Base-by-base conservation (phyloP, 2,113 vertebrate genomes). In the Chloroceryle aenea region DNA sequence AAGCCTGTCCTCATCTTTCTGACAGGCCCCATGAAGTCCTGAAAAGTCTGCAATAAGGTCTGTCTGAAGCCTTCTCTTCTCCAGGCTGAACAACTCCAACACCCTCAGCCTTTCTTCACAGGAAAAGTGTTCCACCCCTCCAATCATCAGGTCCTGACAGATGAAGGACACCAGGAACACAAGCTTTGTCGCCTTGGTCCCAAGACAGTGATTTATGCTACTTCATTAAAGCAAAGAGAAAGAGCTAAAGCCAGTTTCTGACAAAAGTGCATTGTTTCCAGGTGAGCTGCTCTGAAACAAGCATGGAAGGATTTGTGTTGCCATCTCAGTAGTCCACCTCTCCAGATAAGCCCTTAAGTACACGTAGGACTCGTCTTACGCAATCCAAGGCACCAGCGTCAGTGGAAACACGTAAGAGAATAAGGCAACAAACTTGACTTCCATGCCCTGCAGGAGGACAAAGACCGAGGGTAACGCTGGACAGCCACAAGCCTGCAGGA, bases 171-270 rank as follows among this genome's bases (percentile, higher is more conserved):
- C 42, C 8, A 48, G 22, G 27, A 48, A 7, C 6, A 62, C 2
- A 0, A 9, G 4, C 4, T 85, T 58, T 36, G 8, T 9, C 30
- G 38, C n/a, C 50, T 58, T 73, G 42, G 8, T 25, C 27, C 15
- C 0, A 0, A 13, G 12, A 52, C 4, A 36, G 9, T 34, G 52
- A 52, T 61, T 52, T 48, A 27, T 14, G 6, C 9, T 18, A 27
- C 9, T 30, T 50, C 29, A 23, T 52, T 48, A 77, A 79, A 64
- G 40, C 25, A 43, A 42, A 63, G 36, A 58, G 30, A 55, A 63
- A 34, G 30, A 38, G 9, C 34, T 17, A 64, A 34, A 55, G 21
- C 23, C 4, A 29, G 2, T 14, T 26, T 38, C 15, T 0, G 1
- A 73, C 48, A 69, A 18, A 71, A 69, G 4, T 7, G 2, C 38